A percentile compares a stretch with the other conserved stretches of the same genome.
Evolutionary conservation across 1,140 invertebrate genomes (phyloP).

Genomic region (Drosophila serrata): DNA sequence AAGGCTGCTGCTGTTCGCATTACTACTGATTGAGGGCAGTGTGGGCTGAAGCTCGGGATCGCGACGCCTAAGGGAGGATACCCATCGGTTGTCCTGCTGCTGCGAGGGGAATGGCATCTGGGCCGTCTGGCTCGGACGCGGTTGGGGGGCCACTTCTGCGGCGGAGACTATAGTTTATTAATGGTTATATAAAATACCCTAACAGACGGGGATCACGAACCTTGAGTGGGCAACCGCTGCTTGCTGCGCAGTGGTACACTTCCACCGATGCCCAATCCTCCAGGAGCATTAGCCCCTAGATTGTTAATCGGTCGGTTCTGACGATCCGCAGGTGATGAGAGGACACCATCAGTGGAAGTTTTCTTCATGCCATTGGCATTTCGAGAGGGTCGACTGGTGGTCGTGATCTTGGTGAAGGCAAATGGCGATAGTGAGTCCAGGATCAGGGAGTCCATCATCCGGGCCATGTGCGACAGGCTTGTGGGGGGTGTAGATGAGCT

Average conservation of each 20-base stretch:
- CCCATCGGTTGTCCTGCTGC: conserved; percentile 82
- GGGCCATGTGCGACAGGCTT: conserved; percentile 89
- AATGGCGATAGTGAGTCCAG: conserved; percentile 88
- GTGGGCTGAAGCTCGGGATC: conserved; percentile 89
- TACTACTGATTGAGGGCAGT: conserved; percentile 87
- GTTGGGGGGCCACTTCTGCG: conserved; percentile 80
- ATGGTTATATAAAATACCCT: conserved; percentile 28
- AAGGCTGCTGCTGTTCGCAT: conserved; percentile 62
- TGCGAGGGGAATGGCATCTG: conserved; percentile 76
- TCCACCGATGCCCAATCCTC: conserved; percentile 75
- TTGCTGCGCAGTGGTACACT: conserved; percentile 56
- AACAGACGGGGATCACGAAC: conserved; percentile 46
- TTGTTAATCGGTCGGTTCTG: conserved; percentile 61
- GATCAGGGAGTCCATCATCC: conserved; percentile 90
- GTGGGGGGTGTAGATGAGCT: conserved; percentile 86
- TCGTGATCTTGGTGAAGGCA: conserved; percentile 88
- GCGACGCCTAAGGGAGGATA: conserved; percentile 87
- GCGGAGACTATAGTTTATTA: conserved; percentile 68
- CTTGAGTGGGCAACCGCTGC: conserved; percentile 80
- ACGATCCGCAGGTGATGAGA: conserved; percentile 31
- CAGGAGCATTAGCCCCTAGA: conserved; percentile 84
- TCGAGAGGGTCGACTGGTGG: conserved; percentile 83
- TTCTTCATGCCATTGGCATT: conserved; percentile 54
- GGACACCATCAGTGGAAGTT: conserved; percentile 25
- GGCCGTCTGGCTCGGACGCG: conserved; percentile 59